phyloP scores from a whole-genome alignment of 2,797 vertebrate genomes.

The Austrolebias charrua region DNA sequence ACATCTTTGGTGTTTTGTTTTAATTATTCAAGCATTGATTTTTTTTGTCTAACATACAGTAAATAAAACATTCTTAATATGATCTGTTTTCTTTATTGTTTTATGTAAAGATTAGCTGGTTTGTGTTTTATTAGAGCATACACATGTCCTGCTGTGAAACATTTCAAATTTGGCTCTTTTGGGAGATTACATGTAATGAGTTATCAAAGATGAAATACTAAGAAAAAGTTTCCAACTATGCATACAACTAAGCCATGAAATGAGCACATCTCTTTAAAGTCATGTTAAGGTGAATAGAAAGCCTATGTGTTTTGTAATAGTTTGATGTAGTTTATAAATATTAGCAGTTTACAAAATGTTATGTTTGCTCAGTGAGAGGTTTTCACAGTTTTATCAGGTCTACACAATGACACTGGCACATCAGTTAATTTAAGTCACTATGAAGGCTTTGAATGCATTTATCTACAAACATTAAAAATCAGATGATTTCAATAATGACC shows the following conservation, averaged over 20 bases:
- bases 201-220: slow-evolving; percentile 35
- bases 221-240: slow-evolving; percentile 42
- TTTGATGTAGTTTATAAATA: no score
- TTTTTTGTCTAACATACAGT: no score
- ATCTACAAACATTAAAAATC: no score
- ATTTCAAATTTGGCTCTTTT: slow-evolving; percentile 52
- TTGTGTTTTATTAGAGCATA: slow-evolving; percentile 38
- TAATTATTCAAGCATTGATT: slow-evolving; percentile 6
- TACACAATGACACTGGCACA: no score
- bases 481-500: no score
- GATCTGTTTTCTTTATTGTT: neutral
- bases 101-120: slow-evolving; percentile 5
- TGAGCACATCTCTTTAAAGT: neutral
- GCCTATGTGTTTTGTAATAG: no score
- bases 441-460: no score
- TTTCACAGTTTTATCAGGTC: no score
- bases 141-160: slow-evolving; percentile 39
- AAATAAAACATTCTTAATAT: no score
- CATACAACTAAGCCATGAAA: slow-evolving; percentile 48
- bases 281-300: slow-evolving; percentile 7
- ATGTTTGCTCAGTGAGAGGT: no score
- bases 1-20: slow-evolving; percentile 25
- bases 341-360: no score
- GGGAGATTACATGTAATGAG: slow-evolving; percentile 63
- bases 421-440: no score